These are phyloP conservation scores for Entomyzon cyanotis DNA, from an alignment of 2,113 vertebrate genomes.

Conservation along the genomic window DNA sequence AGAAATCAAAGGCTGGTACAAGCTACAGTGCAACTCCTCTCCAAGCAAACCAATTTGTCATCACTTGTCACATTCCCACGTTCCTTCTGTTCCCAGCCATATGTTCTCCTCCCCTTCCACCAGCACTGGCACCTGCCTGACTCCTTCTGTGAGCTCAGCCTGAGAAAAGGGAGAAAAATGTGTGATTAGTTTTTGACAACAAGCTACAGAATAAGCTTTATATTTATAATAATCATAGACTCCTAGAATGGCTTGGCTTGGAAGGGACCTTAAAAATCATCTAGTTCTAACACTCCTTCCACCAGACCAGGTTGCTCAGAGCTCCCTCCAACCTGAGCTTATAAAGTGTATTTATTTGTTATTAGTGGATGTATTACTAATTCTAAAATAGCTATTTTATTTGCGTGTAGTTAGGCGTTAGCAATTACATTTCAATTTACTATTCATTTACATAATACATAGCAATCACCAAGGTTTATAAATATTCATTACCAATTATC, in stretches of 20 bases:
- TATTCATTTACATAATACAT: background rate
- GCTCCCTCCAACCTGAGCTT: background rate
- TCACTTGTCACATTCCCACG: background rate
- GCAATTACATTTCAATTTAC: background rate
- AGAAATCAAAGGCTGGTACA: background rate
- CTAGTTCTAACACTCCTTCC: background rate
- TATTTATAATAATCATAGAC: background rate
- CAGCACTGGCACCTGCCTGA: background rate
- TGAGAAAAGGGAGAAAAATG: background rate
- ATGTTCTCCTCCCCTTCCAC: background rate
- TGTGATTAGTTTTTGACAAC: background rate
- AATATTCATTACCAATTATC: background rate
- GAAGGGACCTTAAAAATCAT: background rate
- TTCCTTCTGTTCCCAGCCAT: constrained; percentile 21
- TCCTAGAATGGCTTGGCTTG: background rate
- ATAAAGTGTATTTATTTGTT: background rate
- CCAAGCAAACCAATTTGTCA: background rate
- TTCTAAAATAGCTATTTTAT: background rate
- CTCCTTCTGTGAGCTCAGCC: background rate
- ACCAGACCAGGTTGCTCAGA: background rate
- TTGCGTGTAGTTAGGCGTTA: background rate
- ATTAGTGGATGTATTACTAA: background rate
- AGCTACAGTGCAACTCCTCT: background rate
- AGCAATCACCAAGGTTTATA: background rate
- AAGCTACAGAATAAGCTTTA: background rate